A percentile compares a stretch with the other conserved stretches of the same genome.
Conservation (phyloP, 2,888 invertebrate species). For the Homarus gammarus region DNA sequence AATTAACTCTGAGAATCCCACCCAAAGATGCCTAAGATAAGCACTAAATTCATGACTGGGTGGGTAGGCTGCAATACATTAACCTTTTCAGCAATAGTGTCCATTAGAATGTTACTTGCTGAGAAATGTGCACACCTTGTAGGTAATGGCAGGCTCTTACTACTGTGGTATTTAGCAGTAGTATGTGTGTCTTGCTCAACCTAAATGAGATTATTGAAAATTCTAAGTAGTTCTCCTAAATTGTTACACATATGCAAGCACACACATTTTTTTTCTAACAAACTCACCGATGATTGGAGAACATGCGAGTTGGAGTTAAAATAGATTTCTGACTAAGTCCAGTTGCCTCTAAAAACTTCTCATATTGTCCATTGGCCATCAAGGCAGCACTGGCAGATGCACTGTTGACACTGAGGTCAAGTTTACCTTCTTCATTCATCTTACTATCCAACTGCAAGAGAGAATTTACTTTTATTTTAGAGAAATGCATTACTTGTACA, state of each 20-base stretch:
- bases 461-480: too few species aligned
- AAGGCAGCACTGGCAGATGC: not conserved
- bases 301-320: constrained; percentile 84
- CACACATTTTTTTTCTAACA: not conserved
- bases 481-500: too few species aligned
- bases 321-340: constrained; percentile 90
- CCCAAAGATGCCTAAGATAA: too few species aligned
- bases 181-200: not conserved
- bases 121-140: too few species aligned
- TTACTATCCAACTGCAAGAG: constrained; percentile 21
- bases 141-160: too few species aligned
- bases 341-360: constrained; percentile 88
- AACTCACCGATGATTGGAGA: constrained; percentile 84
- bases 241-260: not conserved
- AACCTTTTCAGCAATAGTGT: too few species aligned
- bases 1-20: too few species aligned
- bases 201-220: not conserved
- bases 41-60: too few species aligned
- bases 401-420: not conserved
- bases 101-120: too few species aligned
- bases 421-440: constrained; percentile 27
- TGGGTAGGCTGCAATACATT: too few species aligned
- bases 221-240: not conserved
- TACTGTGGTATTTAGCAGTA: not conserved
- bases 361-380: constrained; percentile 81